Percentiles rank a stretch among this genome's conserved stretches.
These are phyloP conservation scores for Microplitis demolitor DNA, from an alignment of 1,140 invertebrate genomes.

Conservation along the genomic window DNA sequence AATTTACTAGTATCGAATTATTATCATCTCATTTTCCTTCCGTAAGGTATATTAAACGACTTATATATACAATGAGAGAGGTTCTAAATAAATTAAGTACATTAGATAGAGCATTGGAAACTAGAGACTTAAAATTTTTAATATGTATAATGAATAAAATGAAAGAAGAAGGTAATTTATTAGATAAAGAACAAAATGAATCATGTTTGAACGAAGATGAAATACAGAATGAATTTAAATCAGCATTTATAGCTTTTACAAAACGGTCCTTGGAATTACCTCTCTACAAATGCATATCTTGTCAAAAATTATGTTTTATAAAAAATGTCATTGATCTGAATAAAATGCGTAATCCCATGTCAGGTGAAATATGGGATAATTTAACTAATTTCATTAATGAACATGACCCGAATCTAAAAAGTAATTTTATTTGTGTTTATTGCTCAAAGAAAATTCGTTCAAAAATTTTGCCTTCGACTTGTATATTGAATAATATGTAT, in stretches of 20 bases:
- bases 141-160: no score
- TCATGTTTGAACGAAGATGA: slow-evolving; percentile 9
- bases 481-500: no score
- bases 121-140: no score
- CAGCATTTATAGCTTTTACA: slow-evolving; percentile 1
- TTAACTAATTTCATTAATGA: slow-evolving; percentile 7
- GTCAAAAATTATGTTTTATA: slow-evolving; percentile 12
- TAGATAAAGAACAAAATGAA: not conserved
- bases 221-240: slow-evolving; percentile 3
- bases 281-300: slow-evolving; percentile 14
- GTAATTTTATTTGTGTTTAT: not conserved
- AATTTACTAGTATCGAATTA: no score
- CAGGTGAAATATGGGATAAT: not conserved
- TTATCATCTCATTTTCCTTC: no score
- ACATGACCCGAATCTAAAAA: slow-evolving; percentile 14
- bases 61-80: not conserved
- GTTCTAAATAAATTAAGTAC: no score
- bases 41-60: no score
- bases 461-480: no score
- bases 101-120: no score
- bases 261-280: slow-evolving; percentile 16
- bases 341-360: not conserved
- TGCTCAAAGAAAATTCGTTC: no score
- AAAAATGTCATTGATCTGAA: not conserved
- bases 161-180: not conserved